phyloP scores from a whole-genome alignment of 1,140 invertebrate species.

The Atopsyche davidsoni region DNA sequence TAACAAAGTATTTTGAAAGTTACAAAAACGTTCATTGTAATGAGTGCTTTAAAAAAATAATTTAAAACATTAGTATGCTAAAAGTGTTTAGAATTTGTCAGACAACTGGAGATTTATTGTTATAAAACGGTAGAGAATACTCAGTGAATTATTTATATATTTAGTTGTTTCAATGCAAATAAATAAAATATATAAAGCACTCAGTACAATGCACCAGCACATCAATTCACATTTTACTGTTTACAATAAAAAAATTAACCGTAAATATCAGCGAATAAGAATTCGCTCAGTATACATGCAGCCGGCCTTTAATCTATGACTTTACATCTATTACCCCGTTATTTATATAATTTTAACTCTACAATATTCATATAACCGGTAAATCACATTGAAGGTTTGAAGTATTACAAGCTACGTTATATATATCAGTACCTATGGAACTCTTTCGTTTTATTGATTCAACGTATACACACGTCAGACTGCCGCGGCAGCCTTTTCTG shows the following conservation, averaged over 20 bases:
- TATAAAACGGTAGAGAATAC: too few relatives aligned
- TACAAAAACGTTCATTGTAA: too few relatives aligned
- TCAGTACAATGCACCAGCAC: too few relatives aligned
- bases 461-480: conserved; percentile 24
- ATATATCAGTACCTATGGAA: conserved; percentile 16
- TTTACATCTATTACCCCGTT: conserved; percentile 29
- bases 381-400: conserved; percentile 29
- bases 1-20: too few relatives aligned
- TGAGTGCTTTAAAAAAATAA: too few relatives aligned
- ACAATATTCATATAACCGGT: conserved; percentile 21
- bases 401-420: conserved; percentile 23
- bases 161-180: neutral
- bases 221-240: neutral
- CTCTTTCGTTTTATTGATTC: conserved; percentile 22
- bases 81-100: too few relatives aligned
- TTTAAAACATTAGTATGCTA: too few relatives aligned
- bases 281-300: neutral
- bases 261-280: neutral
- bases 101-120: too few relatives aligned
- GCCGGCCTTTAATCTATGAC: conserved; percentile 4
- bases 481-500: neutral
- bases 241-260: conserved; percentile 2
- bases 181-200: neutral
- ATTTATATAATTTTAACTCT: conserved; percentile 25
- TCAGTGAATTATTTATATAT: conserved; percentile 1